phyloP scores from a whole-genome alignment of 2,113 vertebrate species.

The Python bivittatus region DNA sequence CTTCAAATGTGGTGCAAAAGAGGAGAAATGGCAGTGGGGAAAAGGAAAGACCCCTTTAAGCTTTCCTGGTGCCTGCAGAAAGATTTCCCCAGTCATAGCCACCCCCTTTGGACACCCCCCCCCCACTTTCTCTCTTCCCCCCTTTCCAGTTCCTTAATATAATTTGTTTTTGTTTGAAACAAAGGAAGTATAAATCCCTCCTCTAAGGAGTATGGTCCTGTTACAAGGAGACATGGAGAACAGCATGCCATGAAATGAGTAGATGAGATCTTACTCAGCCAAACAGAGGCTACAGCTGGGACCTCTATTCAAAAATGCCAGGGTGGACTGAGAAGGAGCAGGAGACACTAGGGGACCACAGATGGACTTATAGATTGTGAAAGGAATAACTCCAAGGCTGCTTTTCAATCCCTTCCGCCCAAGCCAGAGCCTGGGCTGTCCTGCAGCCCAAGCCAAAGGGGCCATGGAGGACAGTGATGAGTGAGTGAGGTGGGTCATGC shows the following conservation, averaged over 20 bases:
- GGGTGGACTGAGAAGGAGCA: not conserved
- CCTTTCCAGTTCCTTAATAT: not conserved
- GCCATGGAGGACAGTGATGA: not conserved
- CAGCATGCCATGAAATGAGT: not conserved
- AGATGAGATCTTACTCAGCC: not conserved
- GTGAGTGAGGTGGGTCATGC: not conserved
- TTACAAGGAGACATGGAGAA: constrained; percentile 49
- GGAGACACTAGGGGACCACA: not conserved
- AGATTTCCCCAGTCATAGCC: not conserved
- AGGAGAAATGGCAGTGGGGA: not conserved
- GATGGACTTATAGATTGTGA: not conserved
- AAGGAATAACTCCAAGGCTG: not conserved
- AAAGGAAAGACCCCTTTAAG: not conserved
- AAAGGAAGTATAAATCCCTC: not conserved
- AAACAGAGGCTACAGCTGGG: not conserved
- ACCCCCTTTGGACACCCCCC: not conserved
- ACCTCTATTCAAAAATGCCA: not conserved
- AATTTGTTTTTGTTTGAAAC: constrained; percentile 13
- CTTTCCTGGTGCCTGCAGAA: not conserved
- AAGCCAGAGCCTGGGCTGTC: not conserved
- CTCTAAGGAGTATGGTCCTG: constrained; percentile 8
- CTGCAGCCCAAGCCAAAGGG: not conserved
- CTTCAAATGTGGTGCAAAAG: too few relatives aligned
- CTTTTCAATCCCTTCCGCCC: not conserved
- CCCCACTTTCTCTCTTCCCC: not conserved